A percentile compares a stretch with the other conserved stretches of the same genome.
phyloP scores from a whole-genome alignment of 2,113 vertebrate genomes.

The Podilymbus podiceps region DNA sequence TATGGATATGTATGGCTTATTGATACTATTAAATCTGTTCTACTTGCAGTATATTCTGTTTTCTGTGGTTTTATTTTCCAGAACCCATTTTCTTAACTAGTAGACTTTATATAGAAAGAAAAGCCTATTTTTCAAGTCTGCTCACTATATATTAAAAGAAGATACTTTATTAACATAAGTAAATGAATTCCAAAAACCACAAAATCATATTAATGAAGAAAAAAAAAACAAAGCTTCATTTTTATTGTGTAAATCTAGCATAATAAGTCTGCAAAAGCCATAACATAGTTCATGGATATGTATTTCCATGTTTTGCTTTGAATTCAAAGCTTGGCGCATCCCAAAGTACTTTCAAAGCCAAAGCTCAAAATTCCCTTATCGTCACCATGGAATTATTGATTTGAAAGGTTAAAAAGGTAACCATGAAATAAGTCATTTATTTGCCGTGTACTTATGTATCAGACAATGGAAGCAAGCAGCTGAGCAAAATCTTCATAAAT shows the following conservation, averaged over 20 bases:
- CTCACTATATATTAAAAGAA: not conserved
- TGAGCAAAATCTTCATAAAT: not conserved
- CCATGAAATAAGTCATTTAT: not conserved
- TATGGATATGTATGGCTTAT: not conserved
- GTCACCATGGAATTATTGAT: not conserved
- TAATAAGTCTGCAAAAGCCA: not conserved
- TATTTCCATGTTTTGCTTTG: not conserved
- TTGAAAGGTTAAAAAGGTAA: not conserved
- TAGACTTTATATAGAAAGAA: not conserved
- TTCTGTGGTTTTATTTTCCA: not conserved
- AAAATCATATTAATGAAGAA: not conserved
- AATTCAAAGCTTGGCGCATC: not conserved
- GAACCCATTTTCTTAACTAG: not conserved
- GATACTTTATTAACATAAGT: not conserved
- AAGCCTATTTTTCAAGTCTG: not conserved
- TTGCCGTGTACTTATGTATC: not conserved
- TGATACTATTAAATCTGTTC: not conserved
- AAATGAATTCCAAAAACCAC: not conserved
- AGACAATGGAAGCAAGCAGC: not conserved
- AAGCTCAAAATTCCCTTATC: not conserved
- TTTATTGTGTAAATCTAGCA: not conserved
- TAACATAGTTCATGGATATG: accelerated
- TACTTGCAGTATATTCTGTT: not conserved
- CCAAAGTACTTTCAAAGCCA: not conserved
- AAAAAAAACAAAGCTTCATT: not conserved